phyloP scores from a whole-genome alignment of 2,888 invertebrate genomes.

The Drosophila paramelanica region DNA sequence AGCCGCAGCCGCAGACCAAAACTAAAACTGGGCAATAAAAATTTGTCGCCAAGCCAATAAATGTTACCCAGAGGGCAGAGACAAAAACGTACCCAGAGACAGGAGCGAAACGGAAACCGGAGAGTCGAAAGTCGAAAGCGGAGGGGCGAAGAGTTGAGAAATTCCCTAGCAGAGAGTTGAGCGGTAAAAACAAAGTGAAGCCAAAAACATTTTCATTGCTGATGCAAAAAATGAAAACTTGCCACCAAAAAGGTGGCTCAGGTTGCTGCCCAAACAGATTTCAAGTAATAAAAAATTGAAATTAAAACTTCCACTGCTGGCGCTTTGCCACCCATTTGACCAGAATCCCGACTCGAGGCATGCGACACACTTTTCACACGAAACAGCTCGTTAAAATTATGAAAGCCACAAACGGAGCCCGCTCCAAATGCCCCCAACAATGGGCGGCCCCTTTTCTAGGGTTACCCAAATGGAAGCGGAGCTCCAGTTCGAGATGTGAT shows the following conservation, averaged over 20 bases:
- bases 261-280: constrained; percentile 55
- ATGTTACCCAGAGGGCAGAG: constrained; percentile 49
- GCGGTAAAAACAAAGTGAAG: constrained; percentile 11
- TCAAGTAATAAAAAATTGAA: constrained; percentile 71
- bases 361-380: constrained; percentile 64
- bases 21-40: constrained; percentile 73
- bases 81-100: constrained; percentile 9
- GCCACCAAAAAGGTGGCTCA: constrained; percentile 47
- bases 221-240: constrained; percentile 49
- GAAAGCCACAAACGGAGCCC: constrained; percentile 31
- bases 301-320: constrained; percentile 70
- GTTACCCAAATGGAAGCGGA: not conserved
- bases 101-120: not conserved
- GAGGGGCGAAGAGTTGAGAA: not conserved
- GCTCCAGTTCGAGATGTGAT: not conserved
- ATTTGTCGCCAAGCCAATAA: constrained; percentile 77
- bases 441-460: not conserved
- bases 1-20: constrained; percentile 50
- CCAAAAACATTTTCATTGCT: constrained; percentile 66
- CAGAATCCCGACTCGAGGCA: constrained; percentile 5
- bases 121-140: not conserved
- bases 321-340: constrained; percentile 16
- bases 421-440: constrained; percentile 31
- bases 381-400: constrained; percentile 72
- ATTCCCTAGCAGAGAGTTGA: constrained; percentile 4